Percentiles rank a stretch among this genome's conserved stretches.
Conservation (phyloP, 2,113 vertebrate species). For the Salvelinus alpinus region DNA sequence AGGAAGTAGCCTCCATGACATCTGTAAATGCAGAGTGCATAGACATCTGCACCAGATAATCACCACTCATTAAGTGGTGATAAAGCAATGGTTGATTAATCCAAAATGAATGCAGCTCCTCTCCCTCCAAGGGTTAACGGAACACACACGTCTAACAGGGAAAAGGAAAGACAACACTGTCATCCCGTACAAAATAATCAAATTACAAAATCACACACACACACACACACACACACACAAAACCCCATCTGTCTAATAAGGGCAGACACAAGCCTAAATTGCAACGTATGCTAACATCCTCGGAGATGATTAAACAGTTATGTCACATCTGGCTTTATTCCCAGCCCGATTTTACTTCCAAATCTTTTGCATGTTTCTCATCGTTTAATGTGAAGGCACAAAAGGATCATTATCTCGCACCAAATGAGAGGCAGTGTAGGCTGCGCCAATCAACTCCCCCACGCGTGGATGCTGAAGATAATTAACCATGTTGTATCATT, state of each 20-base stretch:
- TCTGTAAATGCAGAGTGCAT: neutral
- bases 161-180: constrained; percentile 39
- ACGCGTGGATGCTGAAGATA: constrained; percentile 61
- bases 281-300: constrained; percentile 61
- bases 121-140: constrained; percentile 30
- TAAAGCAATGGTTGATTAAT: constrained; percentile 42
- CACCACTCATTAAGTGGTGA: constrained; percentile 35
- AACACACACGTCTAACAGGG: constrained; percentile 18
- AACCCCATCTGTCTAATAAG: constrained; percentile 66
- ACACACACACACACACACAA: constrained; percentile 29
- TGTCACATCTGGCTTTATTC: constrained; percentile 52
- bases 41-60: constrained; percentile 12
- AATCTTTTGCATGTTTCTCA: constrained; percentile 48
- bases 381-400: constrained; percentile 34
- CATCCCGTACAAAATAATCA: constrained; percentile 49
- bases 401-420: constrained; percentile 54
- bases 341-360: constrained; percentile 49
- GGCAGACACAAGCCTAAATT: constrained; percentile 55
- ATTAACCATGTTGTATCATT: constrained; percentile 68
- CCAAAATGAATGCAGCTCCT: constrained; percentile 25
- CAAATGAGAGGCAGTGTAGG: constrained; percentile 49
- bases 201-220: constrained; percentile 29
- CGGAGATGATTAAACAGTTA: constrained; percentile 63
- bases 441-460: constrained; percentile 50
- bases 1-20: too few relatives aligned